Conservation (phyloP, 1,140 invertebrate genomes). For the Lucilia sericata region DNA sequence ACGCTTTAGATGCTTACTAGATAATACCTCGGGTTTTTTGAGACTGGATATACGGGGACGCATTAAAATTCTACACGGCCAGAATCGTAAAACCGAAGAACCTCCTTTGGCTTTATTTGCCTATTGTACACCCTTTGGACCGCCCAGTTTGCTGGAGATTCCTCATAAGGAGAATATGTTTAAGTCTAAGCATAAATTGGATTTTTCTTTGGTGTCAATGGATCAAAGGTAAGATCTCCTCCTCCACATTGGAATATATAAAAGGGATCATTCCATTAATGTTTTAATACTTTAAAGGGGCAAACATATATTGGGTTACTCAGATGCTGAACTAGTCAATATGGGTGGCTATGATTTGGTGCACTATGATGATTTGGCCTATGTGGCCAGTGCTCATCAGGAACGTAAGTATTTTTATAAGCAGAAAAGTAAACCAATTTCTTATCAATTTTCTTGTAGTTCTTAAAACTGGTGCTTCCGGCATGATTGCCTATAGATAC, state of each 20-base stretch:
- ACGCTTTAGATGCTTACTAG: slow-evolving; percentile 96
- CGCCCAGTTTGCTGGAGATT: slow-evolving; percentile 88
- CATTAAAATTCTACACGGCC: slow-evolving; percentile 95
- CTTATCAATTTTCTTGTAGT: slow-evolving; percentile 75
- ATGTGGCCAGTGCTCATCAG: slow-evolving; percentile 98
- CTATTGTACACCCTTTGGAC: slow-evolving; percentile 97
- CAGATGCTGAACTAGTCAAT: slow-evolving; percentile 90
- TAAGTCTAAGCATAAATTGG: slow-evolving; percentile 98
- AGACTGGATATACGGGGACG: slow-evolving; percentile 96
- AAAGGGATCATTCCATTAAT: neutral
- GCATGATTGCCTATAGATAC: slow-evolving; percentile 97
- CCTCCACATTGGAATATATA: slow-evolving; percentile 4
- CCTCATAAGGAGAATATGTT: slow-evolving; percentile 97
- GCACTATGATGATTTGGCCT: slow-evolving; percentile 96
- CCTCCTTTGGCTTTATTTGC: slow-evolving; percentile 95
- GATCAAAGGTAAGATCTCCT: slow-evolving; percentile 82
- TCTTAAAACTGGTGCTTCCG: slow-evolving; percentile 97
- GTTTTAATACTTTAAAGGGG: slow-evolving; percentile 74
- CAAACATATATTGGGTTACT: slow-evolving; percentile 93
- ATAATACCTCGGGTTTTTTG: slow-evolving; percentile 99
- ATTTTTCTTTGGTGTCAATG: slow-evolving; percentile 95
- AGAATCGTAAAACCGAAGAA: slow-evolving; percentile 94
- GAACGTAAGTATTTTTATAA: slow-evolving; percentile 84
- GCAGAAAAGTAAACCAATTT: neutral
- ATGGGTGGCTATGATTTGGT: slow-evolving; percentile 97